Evolutionary conservation across 2,888 invertebrate species (phyloP).

Genomic region (Apocheima hispidaria): DNA sequence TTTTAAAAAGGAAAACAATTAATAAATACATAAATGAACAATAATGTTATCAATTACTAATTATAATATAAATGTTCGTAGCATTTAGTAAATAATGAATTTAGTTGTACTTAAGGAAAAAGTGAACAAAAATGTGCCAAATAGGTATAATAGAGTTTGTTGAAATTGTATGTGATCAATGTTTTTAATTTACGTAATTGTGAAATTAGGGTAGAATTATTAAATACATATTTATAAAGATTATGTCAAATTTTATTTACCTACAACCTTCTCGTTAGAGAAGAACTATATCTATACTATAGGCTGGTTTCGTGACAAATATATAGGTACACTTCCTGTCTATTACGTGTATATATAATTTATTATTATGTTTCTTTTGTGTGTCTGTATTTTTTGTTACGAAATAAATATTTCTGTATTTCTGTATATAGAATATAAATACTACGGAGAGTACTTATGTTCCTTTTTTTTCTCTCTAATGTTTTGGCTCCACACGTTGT

Average conservation of each 20-base stretch:
- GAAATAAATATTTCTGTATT: too few species aligned
- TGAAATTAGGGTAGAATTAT: slow-evolving; percentile 29
- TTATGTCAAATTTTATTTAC: not conserved
- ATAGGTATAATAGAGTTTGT: slow-evolving; percentile 28
- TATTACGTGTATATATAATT: too few species aligned
- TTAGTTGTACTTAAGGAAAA: slow-evolving; percentile 34
- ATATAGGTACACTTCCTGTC: too few species aligned
- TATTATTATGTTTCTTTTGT: too few species aligned
- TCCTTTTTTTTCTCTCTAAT: too few species aligned
- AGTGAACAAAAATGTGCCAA: slow-evolving; percentile 46
- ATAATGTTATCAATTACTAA: slow-evolving; percentile 1
- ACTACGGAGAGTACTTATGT: too few species aligned
- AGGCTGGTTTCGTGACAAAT: too few species aligned
- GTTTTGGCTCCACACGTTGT: too few species aligned
- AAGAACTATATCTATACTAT: too few species aligned
- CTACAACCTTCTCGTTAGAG: not conserved
- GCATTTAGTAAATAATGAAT: slow-evolving; percentile 44
- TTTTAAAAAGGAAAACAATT: not conserved
- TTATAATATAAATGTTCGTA: slow-evolving; percentile 10
- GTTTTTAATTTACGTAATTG: slow-evolving; percentile 23
- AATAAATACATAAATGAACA: slow-evolving; percentile 24
- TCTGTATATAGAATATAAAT: too few species aligned
- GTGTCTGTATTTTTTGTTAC: too few species aligned
- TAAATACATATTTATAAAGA: slow-evolving; percentile 19
- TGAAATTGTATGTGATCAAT: slow-evolving; percentile 32